Conservation (phyloP, 2,888 invertebrate genomes). For the Strigamia crassipes region DNA sequence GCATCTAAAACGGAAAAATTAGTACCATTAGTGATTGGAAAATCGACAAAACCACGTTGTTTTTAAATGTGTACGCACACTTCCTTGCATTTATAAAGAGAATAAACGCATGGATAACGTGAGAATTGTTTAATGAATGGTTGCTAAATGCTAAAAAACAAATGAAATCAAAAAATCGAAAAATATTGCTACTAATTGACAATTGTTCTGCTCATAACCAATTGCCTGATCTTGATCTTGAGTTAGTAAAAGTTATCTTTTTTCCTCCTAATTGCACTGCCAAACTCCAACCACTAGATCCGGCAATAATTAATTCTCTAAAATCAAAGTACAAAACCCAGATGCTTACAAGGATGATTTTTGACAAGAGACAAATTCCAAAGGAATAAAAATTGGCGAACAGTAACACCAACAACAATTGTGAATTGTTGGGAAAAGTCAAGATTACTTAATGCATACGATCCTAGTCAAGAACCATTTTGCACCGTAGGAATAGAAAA, state of each 20-base stretch:
- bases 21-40: neutral
- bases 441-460: too few relatives aligned
- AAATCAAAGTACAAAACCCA: neutral
- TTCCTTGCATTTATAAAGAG: neutral
- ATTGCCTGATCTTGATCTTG: neutral
- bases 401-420: too few relatives aligned
- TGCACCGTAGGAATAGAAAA: too few relatives aligned
- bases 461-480: too few relatives aligned
- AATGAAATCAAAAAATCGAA: neutral
- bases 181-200: neutral
- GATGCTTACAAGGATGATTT: too few relatives aligned
- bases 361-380: too few relatives aligned
- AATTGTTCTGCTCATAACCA: neutral
- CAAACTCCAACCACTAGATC: neutral
- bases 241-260: neutral
- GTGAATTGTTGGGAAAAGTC: too few relatives aligned
- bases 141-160: neutral
- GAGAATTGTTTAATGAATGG: neutral
- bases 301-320: neutral
- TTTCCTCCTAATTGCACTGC: neutral
- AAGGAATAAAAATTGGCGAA: too few relatives aligned
- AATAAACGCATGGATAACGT: constrained; percentile 6
- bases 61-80: neutral
- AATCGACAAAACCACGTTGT: constrained; percentile 19
- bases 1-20: neutral